Base-by-base conservation (phyloP, 2,797 vertebrate species). In the Siniperca scherzeri region DNA sequence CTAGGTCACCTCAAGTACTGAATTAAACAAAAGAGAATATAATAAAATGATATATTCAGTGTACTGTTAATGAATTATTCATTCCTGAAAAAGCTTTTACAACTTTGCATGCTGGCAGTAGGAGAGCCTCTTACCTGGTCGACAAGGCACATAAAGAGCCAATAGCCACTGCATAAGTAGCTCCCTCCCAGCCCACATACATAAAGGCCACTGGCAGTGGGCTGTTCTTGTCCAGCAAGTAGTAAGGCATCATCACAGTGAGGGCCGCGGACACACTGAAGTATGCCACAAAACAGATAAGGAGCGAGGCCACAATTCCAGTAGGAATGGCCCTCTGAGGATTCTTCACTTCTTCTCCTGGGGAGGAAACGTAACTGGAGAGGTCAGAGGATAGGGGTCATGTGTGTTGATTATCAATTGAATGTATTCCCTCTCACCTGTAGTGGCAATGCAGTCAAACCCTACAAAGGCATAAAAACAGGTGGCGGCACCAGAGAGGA, bases 401-500 rank as follows among this genome's bases (percentile, higher is more conserved):
- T 5, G 14, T 27, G 50, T 36, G 9, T 5, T 3, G 57, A 0
- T 65, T 4, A 69, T 52, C 19, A 27, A 1, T 7, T 71, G 4
- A 19, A 57, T 40, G 40, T 0, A 16, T 13, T 67, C 36, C 1
- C 5, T 17, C 95, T 80, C 89, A 99, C 98, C 98, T 95, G 98
- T 98, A 12, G 98, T 99, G 78, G 98, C 98, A 2, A 99, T 99
- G 93, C 98, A 99, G 95, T 99, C 98, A 75, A 99, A 99, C 25
- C 98, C 98, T 38, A 99, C 97, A 2, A 99, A 99, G 79, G 98
- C 98, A 38, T 99, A 99, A 93, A 99, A 99, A 81, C 98, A 99
- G 0, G 98, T 99, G 2, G 98, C 98, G 27, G 98, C 98, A 17
- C 98, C 98, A 0, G 98, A 98, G 5, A 99, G 95, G 55, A 99